Evolutionary conservation across 2,888 invertebrate genomes (phyloP), one percentile per base, ranked within the genome.

Genomic region (Cataglyphis livida): DNA sequence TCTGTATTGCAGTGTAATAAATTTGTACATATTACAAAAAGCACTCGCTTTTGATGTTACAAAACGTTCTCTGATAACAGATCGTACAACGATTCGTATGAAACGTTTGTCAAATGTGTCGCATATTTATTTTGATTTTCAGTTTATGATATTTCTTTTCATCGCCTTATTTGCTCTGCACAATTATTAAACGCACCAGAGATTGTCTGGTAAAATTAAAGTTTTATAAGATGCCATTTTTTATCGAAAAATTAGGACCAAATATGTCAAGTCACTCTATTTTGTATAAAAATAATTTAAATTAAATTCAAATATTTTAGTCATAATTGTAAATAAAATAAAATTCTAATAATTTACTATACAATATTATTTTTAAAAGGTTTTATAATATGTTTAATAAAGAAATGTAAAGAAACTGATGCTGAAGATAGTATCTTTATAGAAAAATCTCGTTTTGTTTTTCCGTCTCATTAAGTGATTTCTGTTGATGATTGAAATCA

Each of bases 61-160:
- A 79, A 79, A 79, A 79, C 44, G 59, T 71, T 18, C 78, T 44
- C 44, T 79, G 78, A 79, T 70, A 79, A 79, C 71, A 54, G 51
- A 79, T 70, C 70, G 70, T 70, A 32, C 78, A 59, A 59, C 78
- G 59, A 79, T 79, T 79, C 78, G 61, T 59, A 44, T 70, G 44
- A 59, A 79, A 59, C 78, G 78, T 79, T 79, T 79, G 78, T 79
- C 70, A 79, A 70, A 79, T 70, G 59, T 35, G 59, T 44, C 35
- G 70, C 70, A 48, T 79, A 79, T 79, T 79, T 71, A 21, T 71
- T 79, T 70, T 79, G 71, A 61, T 79, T 70, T 70, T 44, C 1
- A 59, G 44, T 44, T 59, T 35, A 70, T 44, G 59, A 70, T 79
- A 79, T 79, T 70, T 79, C 44, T 79, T 70, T 79, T 59, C 59